Percentiles rank a stretch among this genome's conserved stretches.
Conservation (phyloP, 1,140 invertebrate genomes). For the Archivesica marissinica region DNA sequence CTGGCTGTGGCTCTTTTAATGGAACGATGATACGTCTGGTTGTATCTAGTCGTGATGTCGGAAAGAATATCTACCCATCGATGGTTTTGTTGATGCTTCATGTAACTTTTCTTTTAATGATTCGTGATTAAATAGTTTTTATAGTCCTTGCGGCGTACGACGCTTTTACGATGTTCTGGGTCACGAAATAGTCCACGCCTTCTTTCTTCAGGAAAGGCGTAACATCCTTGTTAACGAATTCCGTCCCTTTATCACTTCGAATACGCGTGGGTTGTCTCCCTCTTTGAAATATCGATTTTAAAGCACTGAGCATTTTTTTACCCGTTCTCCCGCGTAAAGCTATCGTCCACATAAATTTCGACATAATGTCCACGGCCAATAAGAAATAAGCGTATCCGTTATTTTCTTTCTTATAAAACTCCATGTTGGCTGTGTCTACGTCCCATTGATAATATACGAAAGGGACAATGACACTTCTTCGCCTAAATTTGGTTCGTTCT, state of each 20-base stretch:
- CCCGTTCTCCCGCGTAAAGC: slow-evolving; percentile 27
- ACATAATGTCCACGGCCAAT: slow-evolving; percentile 46
- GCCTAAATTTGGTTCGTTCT: slow-evolving; percentile 38
- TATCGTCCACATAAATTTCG: slow-evolving; percentile 39
- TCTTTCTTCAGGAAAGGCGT: not conserved
- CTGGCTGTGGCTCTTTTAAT: slow-evolving; percentile 10
- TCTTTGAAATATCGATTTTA: slow-evolving; percentile 21
- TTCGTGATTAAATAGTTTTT: slow-evolving; percentile 42
- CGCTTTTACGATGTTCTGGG: slow-evolving; percentile 9
- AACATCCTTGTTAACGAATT: slow-evolving; percentile 25
- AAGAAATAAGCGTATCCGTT: slow-evolving; percentile 53
- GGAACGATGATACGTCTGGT: slow-evolving; percentile 46
- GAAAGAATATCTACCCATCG: slow-evolving; percentile 23
- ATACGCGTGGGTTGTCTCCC: slow-evolving; percentile 25
- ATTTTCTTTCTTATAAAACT: slow-evolving; percentile 44
- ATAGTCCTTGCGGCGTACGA: slow-evolving; percentile 50
- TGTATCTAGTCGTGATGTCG: slow-evolving; percentile 36
- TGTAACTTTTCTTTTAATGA: slow-evolving; percentile 45
- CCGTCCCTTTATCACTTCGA: slow-evolving; percentile 43
- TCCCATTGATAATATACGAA: slow-evolving; percentile 64
- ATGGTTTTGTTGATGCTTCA: not conserved
- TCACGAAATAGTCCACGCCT: slow-evolving; percentile 7
- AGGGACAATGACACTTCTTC: slow-evolving; percentile 43
- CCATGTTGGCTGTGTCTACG: slow-evolving; percentile 54
- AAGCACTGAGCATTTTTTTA: slow-evolving; percentile 5